These are phyloP conservation scores for Heteronetta atricapilla DNA, from an alignment of 2,113 vertebrate species.

Conservation along the genomic window DNA sequence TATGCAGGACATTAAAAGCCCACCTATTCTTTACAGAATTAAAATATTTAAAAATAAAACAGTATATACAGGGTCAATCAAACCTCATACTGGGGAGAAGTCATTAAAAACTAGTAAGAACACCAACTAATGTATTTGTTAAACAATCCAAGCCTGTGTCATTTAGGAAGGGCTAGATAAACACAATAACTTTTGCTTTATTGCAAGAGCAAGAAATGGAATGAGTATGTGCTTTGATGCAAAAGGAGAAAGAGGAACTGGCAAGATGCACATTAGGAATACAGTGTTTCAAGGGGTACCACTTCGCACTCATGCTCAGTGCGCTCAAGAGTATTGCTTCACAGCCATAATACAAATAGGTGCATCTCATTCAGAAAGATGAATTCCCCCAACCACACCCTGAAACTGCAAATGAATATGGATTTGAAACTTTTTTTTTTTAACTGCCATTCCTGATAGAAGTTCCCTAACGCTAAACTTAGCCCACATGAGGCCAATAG, in stretches of 20 bases:
- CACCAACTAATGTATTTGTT: background rate
- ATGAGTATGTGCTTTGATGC: background rate
- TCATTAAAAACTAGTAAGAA: background rate
- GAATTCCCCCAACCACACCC: background rate
- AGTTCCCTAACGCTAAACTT: background rate
- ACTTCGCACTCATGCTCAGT: background rate
- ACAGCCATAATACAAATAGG: background rate
- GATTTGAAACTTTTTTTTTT: background rate
- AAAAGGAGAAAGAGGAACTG: background rate
- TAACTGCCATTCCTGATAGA: background rate
- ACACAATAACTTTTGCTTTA: background rate
- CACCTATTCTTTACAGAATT: background rate
- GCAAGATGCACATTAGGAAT: background rate
- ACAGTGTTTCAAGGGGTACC: background rate
- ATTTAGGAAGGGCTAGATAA: background rate
- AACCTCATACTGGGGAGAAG: background rate
- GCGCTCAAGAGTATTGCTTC: background rate
- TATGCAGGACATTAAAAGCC: slow-evolving; percentile 17
- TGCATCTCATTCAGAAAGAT: background rate
- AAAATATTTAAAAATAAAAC: background rate
- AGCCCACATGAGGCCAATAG: background rate
- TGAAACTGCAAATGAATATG: background rate
- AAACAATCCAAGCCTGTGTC: background rate
- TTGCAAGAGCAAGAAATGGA: background rate
- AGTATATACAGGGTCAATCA: background rate